phyloP scores from a whole-genome alignment of 1,140 invertebrate species.

The Zophobas atratus region DNA sequence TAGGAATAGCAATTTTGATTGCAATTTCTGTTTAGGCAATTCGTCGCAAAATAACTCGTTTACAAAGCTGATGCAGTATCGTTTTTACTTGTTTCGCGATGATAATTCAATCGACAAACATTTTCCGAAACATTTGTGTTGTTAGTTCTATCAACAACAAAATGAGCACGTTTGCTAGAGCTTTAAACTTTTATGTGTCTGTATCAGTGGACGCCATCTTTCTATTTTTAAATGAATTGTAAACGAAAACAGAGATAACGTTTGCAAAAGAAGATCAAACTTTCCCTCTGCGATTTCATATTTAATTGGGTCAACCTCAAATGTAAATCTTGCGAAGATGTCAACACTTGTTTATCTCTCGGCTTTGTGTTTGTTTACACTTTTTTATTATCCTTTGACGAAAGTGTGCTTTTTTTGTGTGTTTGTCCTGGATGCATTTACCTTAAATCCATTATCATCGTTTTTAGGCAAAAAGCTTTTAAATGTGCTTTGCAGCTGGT shows the following conservation, averaged over 20 bases:
- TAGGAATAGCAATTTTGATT: constrained; percentile 23
- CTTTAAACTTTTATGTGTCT: too few species aligned
- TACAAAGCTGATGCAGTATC: constrained; percentile 13
- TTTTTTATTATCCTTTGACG: constrained; percentile 2
- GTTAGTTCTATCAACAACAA: constrained; percentile 17
- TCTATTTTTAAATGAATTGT: too few species aligned
- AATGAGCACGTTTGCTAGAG: background rate
- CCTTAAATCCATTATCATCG: constrained; percentile 21
- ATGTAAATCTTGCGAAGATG: background rate
- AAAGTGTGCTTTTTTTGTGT: constrained; percentile 5
- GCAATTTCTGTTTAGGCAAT: constrained; percentile 24
- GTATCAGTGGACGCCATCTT: too few species aligned
- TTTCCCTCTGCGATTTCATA: constrained; percentile 1
- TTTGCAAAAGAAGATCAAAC: background rate
- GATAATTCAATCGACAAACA: constrained; percentile 31
- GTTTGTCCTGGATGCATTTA: constrained; percentile 23
- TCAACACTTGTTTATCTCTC: background rate
- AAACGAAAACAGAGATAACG: too few species aligned
- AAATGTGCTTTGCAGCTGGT: constrained; percentile 34
- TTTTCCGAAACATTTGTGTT: constrained; percentile 31
- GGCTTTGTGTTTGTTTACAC: constrained; percentile 3
- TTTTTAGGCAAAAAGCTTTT: constrained; percentile 43
- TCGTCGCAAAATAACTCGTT: constrained; percentile 23
- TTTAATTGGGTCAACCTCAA: constrained; percentile 22
- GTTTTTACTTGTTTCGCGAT: constrained; percentile 25